Conservation (phyloP, 2,888 invertebrate species). For the Muschampia plurimacula region DNA sequence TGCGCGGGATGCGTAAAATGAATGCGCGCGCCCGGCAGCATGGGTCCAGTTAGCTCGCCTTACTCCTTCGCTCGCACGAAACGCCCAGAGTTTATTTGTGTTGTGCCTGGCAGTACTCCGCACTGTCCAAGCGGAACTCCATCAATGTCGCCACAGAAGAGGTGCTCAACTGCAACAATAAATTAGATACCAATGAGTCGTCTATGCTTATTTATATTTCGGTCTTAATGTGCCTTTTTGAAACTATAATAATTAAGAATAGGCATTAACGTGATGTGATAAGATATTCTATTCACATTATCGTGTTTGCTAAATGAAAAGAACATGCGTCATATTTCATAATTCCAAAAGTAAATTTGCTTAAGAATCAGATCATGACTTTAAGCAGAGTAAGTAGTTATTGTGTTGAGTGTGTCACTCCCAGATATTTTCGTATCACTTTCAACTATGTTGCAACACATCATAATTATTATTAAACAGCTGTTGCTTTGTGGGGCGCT, state of each 20-base stretch:
- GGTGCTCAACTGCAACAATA: constrained; percentile 91
- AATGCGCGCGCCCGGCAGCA: constrained; percentile 75
- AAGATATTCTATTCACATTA: background rate
- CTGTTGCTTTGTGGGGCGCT: too few relatives aligned
- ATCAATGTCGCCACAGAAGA: constrained; percentile 97
- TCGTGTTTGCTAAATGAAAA: background rate
- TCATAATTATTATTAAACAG: too few relatives aligned
- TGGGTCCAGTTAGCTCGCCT: constrained; percentile 69
- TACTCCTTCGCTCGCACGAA: constrained; percentile 62
- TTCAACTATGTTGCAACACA: too few relatives aligned
- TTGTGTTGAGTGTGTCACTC: too few relatives aligned
- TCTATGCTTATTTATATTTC: constrained; percentile 12
- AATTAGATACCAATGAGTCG: constrained; percentile 21
- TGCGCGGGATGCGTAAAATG: constrained; percentile 68
- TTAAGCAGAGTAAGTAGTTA: background rate
- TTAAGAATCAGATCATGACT: background rate
- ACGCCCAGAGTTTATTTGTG: constrained; percentile 92
- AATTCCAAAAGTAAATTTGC: background rate
- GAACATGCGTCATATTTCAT: background rate
- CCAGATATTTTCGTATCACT: too few relatives aligned
- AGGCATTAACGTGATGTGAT: background rate
- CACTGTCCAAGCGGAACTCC: constrained; percentile 99
- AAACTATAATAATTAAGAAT: background rate
- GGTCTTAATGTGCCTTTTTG: background rate
- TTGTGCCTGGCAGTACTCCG: constrained; percentile 99